A percentile compares a stretch with the other conserved stretches of the same genome.
These are phyloP conservation scores for Sarcophaga bullata DNA, from an alignment of 1,140 invertebrate species.

Conservation along the genomic window DNA sequence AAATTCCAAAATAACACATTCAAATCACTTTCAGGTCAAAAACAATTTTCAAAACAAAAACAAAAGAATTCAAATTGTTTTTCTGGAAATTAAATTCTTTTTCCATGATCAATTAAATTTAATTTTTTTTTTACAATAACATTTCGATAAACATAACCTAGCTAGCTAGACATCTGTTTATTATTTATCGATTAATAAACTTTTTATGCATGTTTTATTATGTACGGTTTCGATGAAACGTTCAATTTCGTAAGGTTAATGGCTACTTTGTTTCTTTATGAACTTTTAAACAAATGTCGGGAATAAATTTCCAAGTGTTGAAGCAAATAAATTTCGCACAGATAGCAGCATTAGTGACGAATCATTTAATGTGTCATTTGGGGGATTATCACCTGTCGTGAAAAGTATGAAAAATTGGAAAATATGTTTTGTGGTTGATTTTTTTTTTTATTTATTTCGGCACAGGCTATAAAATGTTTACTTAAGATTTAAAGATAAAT, in stretches of 20 bases:
- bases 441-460: neutral
- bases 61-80: neutral
- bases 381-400: neutral
- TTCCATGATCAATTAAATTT: neutral
- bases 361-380: constrained; percentile 16
- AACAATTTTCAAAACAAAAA: neutral
- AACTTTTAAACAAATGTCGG: neutral
- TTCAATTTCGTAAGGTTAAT: neutral
- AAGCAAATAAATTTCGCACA: neutral
- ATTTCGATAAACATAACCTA: constrained; percentile 4
- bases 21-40: neutral
- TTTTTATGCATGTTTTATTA: neutral
- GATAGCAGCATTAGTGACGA: constrained; percentile 16
- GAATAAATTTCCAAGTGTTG: neutral
- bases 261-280: neutral
- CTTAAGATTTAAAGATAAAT: neutral
- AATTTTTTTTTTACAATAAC: neutral
- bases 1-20: constrained; percentile 15
- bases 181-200: constrained; percentile 19
- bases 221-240: neutral
- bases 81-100: neutral
- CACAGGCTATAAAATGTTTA: neutral
- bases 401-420: constrained; percentile 3
- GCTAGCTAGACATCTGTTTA: constrained; percentile 28
- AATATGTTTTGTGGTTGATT: neutral